Conservation (phyloP, 2,113 vertebrate species). For the Monarcha castaneiventris region DNA sequence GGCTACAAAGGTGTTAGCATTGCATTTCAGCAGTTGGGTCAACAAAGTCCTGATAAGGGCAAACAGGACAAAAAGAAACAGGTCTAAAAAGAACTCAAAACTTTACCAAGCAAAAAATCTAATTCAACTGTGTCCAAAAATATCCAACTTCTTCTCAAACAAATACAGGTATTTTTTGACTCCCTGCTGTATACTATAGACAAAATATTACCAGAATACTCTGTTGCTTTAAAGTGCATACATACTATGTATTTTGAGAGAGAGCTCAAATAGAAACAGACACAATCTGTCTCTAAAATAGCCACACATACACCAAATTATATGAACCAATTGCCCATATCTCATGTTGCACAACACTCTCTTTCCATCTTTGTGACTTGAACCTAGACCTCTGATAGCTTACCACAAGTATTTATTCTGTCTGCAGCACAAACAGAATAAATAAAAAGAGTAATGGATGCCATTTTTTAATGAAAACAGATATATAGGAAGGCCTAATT, state of each 20-base stretch:
- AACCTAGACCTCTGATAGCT: background rate
- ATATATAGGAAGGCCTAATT: background rate
- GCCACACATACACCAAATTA: background rate
- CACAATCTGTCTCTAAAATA: background rate
- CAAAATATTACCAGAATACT: background rate
- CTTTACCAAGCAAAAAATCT: background rate
- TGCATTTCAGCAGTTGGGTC: background rate
- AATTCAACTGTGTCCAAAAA: background rate
- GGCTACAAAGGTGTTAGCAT: background rate
- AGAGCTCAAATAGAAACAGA: background rate
- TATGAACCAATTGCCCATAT: background rate
- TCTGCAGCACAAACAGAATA: background rate
- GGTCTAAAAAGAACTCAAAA: background rate
- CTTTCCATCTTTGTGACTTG: background rate
- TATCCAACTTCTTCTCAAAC: background rate
- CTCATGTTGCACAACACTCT: background rate
- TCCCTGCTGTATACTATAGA: background rate
- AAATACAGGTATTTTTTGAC: background rate
- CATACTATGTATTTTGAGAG: background rate
- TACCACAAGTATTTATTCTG: background rate
- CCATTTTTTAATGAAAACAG: background rate
- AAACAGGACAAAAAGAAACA: background rate
- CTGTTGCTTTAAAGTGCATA: background rate
- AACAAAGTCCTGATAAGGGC: background rate
- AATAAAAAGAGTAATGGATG: background rate